A percentile compares a stretch with the other conserved stretches of the same genome.
phyloP scores from a whole-genome alignment of 30 jellyfish, hydroid and myxozoan species.

The Chironex yamaguchii region DNA sequence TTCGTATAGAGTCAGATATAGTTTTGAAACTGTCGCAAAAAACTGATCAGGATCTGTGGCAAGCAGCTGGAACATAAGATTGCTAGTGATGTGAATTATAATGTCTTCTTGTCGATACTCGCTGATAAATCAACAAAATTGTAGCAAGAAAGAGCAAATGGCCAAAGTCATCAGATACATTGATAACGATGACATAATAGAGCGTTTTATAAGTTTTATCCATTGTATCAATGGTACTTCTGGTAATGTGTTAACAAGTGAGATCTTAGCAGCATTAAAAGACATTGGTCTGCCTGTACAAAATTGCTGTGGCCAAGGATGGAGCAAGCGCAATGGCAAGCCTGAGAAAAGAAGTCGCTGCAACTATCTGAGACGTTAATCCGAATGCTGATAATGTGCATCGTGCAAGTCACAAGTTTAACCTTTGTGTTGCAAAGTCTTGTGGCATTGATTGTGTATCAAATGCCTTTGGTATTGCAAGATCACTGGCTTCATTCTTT shows the following conservation, averaged over 20 bases:
- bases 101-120: conserved; percentile 21
- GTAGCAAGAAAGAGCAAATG: conserved; percentile 50
- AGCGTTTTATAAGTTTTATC: conserved; percentile 31
- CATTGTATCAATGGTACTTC: conserved; percentile 25
- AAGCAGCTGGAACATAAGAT: conserved; percentile 8
- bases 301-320: conserved; percentile 74
- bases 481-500: conserved; percentile 10
- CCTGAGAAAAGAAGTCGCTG: conserved; percentile 45
- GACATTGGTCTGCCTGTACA: conserved; percentile 21
- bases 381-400: conserved; percentile 67
- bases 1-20: too few relatives aligned
- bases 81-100: neutral
- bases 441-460: neutral
- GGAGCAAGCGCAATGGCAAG: conserved; percentile 65
- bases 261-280: conserved; percentile 23
- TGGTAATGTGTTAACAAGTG: conserved; percentile 22
- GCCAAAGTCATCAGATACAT: conserved; percentile 31
- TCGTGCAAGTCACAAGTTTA: conserved; percentile 48
- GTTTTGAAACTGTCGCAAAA: conserved; percentile 24
- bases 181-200: conserved; percentile 6
- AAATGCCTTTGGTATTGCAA: conserved; percentile 5
- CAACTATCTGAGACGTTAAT: conserved; percentile 1
- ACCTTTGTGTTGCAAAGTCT: conserved; percentile 51
- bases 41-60: conserved; percentile 56
- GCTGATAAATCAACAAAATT: conserved; percentile 63